Percentiles rank a stretch among this genome's conserved stretches.
Evolutionary conservation across 2,113 vertebrate genomes (phyloP).

Genomic region (Xiphophorus couchianus): DNA sequence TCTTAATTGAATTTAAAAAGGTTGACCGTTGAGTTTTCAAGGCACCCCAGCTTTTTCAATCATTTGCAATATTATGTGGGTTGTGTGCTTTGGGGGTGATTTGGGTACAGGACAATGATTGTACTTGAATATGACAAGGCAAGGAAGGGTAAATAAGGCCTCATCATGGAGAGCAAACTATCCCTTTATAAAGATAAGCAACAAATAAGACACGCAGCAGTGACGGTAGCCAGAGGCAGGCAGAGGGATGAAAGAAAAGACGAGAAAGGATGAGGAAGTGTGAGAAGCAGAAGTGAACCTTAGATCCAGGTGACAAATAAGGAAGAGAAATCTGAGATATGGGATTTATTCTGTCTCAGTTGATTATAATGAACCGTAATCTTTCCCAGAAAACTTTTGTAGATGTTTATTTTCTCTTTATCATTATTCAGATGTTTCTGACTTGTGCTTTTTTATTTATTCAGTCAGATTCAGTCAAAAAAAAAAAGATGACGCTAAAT

Average conservation of each 20-base stretch:
- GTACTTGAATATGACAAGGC: constrained; percentile 16
- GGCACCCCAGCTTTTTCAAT: neutral
- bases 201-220: neutral
- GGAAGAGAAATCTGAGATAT: constrained; percentile 2
- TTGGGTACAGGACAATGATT: constrained; percentile 21
- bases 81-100: neutral
- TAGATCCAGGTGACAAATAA: constrained; percentile 11
- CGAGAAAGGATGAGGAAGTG: too few relatives aligned
- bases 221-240: constrained; percentile 3
- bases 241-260: neutral
- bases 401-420: too few relatives aligned
- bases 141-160: neutral
- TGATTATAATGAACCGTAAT: neutral
- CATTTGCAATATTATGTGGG: neutral
- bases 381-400: too few relatives aligned
- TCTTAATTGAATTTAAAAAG: constrained; percentile 48
- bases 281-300: constrained; percentile 5
- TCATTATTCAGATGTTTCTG: too few relatives aligned
- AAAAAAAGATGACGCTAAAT: too few relatives aligned
- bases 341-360: constrained; percentile 2
- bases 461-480: too few relatives aligned
- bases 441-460: too few relatives aligned
- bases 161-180: constrained; percentile 3
- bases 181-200: constrained; percentile 9
- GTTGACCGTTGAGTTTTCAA: constrained; percentile 24